Base-by-base conservation (phyloP, 2,113 vertebrate genomes). In the Mormyrus lacerda region DNA sequence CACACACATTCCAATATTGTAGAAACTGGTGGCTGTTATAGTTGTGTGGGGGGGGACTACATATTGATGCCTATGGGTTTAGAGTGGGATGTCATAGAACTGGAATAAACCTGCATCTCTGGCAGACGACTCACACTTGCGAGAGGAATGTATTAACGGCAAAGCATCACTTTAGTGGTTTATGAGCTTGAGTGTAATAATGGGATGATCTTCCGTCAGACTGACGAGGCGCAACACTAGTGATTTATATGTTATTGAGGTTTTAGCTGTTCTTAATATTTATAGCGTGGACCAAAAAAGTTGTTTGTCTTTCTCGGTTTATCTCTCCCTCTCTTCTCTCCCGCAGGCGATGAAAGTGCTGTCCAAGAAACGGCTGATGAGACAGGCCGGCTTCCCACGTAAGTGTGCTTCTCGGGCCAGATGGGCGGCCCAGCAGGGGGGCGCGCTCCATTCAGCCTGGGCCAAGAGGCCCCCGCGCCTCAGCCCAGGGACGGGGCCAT, bases 351-450 rank as follows among this genome's bases (percentile, higher is more conserved):
- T 99, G 98, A 99, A 99, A 93, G 98, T 99, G 91, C 95, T 99
- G 91, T 99, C 98, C 91, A 99, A 99, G 94, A 99, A 97, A 95
- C 97, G 97, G 94, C 95, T 99, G 95, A 97, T 99, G 96, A 96
- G 98, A 69, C 98, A 99, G 93, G 98, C 98, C 0, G 98, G 98
- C 69, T 99, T 99, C 91, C 98, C 98, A 90, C 97, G 98, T 99
- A 96, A 98, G 98, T 97, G 90, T 88, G 50, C 79, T 91, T 50
- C 90, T 88, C 90, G 65, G 5, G 39, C 50, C 93, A 92, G 93
- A 93, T 92, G 93, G 92, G 90, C 42, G 58, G 86, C 90, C 84
- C 91, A 85, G 92, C 87, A 90, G 92, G 92, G 31, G 17, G 84
- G n/a, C 31, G 2, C 3, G 55, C 15, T 87, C 85, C 85, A 87